Percentiles rank a stretch among this genome's conserved stretches.
These are phyloP conservation scores for Sminthurides bifidus DNA, from an alignment of 1,140 invertebrate species.

Conservation along the genomic window DNA sequence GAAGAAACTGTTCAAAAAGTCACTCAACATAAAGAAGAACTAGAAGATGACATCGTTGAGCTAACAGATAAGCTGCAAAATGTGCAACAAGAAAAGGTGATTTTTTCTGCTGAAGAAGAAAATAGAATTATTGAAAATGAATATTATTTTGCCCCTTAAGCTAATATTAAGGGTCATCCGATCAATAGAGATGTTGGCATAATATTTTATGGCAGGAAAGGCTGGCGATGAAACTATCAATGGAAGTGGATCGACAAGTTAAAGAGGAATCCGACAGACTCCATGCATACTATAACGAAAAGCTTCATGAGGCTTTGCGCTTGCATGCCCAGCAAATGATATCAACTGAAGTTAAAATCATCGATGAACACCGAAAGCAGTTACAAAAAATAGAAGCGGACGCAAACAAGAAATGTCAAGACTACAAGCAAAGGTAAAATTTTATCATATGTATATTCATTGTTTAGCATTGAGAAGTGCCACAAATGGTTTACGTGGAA, in stretches of 20 bases:
- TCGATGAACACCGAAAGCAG: neutral
- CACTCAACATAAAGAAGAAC: neutral
- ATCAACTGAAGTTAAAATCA: slow-evolving; percentile 1
- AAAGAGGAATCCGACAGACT: slow-evolving; percentile 15
- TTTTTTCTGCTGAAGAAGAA: neutral
- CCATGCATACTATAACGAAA: slow-evolving; percentile 18
- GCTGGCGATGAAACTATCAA: neutral
- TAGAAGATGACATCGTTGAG: slow-evolving; percentile 7
- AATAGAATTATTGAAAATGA: neutral
- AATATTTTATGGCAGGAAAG: slow-evolving; percentile 7
- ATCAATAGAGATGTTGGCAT: neutral
- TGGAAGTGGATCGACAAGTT: slow-evolving; percentile 3
- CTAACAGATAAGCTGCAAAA: slow-evolving; percentile 1
- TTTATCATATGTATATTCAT: neutral
- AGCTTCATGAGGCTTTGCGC: slow-evolving; percentile 14
- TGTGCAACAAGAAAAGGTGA: slow-evolving; percentile 13
- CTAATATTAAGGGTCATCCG: neutral
- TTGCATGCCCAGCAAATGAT: slow-evolving; percentile 8
- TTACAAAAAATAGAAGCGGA: slow-evolving; percentile 7
- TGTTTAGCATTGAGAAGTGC: neutral
- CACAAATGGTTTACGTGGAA: neutral
- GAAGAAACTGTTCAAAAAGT: slow-evolving; percentile 4
- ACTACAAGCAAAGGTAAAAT: slow-evolving; percentile 14
- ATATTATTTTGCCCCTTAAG: neutral
- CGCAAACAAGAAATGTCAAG: slow-evolving; percentile 8